Conservation (phyloP, 1,140 invertebrate species). For the Meloidogyne chitwoodi region DNA sequence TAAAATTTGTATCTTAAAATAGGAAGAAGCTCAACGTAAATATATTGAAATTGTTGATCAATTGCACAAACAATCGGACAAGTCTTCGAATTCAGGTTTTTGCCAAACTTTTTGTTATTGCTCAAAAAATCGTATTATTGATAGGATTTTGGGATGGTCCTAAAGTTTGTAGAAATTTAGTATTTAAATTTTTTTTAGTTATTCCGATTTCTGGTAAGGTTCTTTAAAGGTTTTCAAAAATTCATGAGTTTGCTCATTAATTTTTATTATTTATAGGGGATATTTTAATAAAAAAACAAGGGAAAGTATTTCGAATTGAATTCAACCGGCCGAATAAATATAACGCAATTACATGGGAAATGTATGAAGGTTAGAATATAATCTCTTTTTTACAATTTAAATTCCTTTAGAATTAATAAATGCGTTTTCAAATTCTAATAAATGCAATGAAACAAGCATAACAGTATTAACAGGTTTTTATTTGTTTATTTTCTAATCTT, state of each 20-base stretch:
- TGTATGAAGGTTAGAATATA: conserved; percentile 30
- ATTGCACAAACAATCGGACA: conserved; percentile 8
- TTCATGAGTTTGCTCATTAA: background rate
- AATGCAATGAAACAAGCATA: conserved; percentile 28
- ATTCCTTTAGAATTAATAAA: conserved; percentile 9
- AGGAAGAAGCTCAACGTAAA: conserved; percentile 37
- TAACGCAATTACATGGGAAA: conserved; percentile 41
- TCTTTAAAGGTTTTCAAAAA: no score
- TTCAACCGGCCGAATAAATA: conserved; percentile 42
- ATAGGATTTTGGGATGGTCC: no score
- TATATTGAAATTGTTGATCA: conserved; percentile 36
- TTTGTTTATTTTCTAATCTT: background rate
- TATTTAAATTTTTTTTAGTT: no score
- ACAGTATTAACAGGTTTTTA: conserved; percentile 40
- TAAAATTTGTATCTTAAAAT: background rate
- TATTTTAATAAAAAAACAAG: conserved; percentile 17
- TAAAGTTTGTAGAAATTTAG: no score
- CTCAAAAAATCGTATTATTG: background rate
- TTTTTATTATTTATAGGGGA: background rate
- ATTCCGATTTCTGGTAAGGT: no score
- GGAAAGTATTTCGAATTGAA: conserved; percentile 34
- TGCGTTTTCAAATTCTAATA: conserved; percentile 27
- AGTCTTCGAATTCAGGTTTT: background rate
- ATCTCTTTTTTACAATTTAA: background rate
- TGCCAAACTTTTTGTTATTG: background rate